phyloP scores from a whole-genome alignment of 2,888 invertebrate genomes.

The Cephus spinipes region DNA sequence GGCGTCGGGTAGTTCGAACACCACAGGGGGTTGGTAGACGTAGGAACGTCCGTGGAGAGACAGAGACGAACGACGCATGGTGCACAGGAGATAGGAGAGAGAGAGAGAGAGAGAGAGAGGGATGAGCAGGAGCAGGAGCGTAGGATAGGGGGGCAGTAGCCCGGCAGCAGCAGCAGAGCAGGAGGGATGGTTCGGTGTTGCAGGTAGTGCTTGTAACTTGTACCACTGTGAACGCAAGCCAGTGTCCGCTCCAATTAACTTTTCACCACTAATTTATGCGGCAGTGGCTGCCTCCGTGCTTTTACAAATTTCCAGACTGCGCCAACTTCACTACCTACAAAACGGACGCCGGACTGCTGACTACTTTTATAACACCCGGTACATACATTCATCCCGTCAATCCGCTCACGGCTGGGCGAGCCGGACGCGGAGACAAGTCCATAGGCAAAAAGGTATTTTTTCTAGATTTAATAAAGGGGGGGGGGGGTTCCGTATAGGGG shows the following conservation, averaged over 20 bases:
- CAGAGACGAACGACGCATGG: conserved; percentile 8
- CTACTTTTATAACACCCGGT: conserved; percentile 28
- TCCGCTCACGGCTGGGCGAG: background rate
- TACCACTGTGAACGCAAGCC: conserved; percentile 58
- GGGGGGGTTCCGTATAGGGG: background rate
- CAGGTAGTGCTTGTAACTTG: conserved; percentile 53
- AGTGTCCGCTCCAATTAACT: conserved; percentile 65
- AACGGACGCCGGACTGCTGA: conserved; percentile 17
- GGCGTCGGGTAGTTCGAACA: background rate
- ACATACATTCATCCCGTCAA: conserved; percentile 17
- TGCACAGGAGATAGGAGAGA: background rate
- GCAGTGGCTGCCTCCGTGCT: conserved; percentile 29
- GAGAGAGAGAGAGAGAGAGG: background rate
- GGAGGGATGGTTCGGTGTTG: conserved; percentile 8
- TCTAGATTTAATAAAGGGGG: background rate
- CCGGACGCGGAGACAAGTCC: background rate
- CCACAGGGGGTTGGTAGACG: background rate
- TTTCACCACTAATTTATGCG: conserved; percentile 65
- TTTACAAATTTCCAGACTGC: conserved; percentile 33
- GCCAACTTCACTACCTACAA: conserved; percentile 15
- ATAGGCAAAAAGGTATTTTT: background rate
- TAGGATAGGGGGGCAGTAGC: background rate
- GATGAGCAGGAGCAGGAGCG: background rate
- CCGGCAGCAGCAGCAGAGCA: background rate
- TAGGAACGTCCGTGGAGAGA: conserved; percentile 2